phyloP scores from a whole-genome alignment of 2,888 invertebrate species.

The Eristalis pertinax region DNA sequence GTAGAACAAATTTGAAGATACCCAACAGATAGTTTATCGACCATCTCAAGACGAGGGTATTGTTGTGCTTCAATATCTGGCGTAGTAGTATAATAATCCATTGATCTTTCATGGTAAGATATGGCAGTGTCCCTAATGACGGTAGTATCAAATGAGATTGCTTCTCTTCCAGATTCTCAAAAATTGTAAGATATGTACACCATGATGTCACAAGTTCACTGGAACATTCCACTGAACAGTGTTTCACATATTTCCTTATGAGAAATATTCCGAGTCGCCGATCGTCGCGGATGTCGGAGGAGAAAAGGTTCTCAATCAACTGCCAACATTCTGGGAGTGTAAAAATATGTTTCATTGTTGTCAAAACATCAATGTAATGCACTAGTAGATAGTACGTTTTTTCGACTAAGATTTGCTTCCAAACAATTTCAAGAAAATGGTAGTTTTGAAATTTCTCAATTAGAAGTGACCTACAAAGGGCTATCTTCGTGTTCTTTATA shows the following conservation, averaged over 20 bases:
- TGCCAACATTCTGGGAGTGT: slow-evolving; percentile 23
- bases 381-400: slow-evolving; percentile 7
- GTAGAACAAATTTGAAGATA: slow-evolving; percentile 72
- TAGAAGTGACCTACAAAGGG: slow-evolving; percentile 22
- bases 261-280: slow-evolving; percentile 76
- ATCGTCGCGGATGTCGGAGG: slow-evolving; percentile 74
- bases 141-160: slow-evolving; percentile 80
- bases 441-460: slow-evolving; percentile 38
- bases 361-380: slow-evolving; percentile 29
- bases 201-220: slow-evolving; percentile 69
- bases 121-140: slow-evolving; percentile 73
- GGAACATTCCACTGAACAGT: neutral
- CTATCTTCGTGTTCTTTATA: neutral
- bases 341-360: slow-evolving; percentile 4
- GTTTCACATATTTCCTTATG: slow-evolving; percentile 73
- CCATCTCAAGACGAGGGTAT: slow-evolving; percentile 78
- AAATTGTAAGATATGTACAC: slow-evolving; percentile 75
- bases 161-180: slow-evolving; percentile 79
- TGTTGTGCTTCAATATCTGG: slow-evolving; percentile 76
- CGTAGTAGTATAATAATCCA: slow-evolving; percentile 76
- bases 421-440: slow-evolving; percentile 14
- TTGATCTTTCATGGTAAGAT: slow-evolving; percentile 37
- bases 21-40: slow-evolving; percentile 75
- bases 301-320: slow-evolving; percentile 73
- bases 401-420: slow-evolving; percentile 15